Evolutionary conservation across 2,797 vertebrate genomes (phyloP).

Genomic region (Danio choprae): DNA sequence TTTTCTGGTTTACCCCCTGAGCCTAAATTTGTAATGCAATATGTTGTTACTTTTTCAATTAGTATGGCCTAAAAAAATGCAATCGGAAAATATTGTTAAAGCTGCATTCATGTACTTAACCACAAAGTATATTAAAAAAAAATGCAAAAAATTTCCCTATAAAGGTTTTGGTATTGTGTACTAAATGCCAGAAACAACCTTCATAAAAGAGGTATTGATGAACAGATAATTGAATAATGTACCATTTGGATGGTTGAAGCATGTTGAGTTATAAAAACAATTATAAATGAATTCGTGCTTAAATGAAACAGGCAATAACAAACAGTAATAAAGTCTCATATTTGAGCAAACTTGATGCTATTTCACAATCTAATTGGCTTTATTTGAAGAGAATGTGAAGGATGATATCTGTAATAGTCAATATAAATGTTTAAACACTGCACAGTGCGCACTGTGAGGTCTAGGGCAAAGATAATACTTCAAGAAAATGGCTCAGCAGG

Average conservation of each 20-base stretch:
- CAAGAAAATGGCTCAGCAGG: neutral
- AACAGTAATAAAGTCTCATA: neutral
- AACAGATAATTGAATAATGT: neutral
- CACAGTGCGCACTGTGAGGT: neutral
- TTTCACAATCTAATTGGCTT: neutral
- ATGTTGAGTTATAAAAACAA: neutral
- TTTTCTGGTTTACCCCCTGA: neutral
- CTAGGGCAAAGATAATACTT: neutral
- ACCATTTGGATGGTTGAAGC: neutral
- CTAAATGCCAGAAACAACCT: too few relatives aligned
- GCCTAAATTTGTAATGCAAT: neutral
- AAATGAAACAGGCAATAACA: neutral
- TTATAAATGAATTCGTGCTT: neutral
- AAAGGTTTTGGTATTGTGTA: too few relatives aligned
- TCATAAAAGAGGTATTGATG: too few relatives aligned
- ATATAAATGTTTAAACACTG: neutral
- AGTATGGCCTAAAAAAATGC: neutral
- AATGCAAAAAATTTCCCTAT: neutral
- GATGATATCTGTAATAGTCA: neutral
- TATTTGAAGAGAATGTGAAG: neutral
- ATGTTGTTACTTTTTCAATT: neutral
- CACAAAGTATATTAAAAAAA: neutral
- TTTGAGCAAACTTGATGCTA: neutral
- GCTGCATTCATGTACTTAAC: neutral
- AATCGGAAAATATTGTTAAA: neutral